Evolutionary conservation across 2,113 vertebrate species (phyloP).

Genomic region (Salvelinus alpinus): DNA sequence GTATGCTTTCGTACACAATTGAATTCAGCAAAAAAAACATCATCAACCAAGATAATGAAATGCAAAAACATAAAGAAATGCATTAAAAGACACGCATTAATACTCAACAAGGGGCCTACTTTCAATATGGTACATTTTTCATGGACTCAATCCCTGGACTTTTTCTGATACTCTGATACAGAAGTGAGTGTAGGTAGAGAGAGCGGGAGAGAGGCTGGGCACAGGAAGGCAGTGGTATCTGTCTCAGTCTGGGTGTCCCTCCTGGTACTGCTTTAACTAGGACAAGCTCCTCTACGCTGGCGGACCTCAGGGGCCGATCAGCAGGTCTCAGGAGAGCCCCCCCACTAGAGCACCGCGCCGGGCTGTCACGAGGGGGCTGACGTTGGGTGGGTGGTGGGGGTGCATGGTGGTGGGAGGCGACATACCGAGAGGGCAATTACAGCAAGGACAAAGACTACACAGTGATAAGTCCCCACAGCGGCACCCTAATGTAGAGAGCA

Average conservation of each 20-base stretch:
- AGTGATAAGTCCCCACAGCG: slow-evolving; percentile 79
- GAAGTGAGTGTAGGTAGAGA: slow-evolving; percentile 41
- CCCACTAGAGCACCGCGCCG: slow-evolving; percentile 58
- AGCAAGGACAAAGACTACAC: slow-evolving; percentile 77
- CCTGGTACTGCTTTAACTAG: slow-evolving; percentile 70
- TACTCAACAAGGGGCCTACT: not conserved
- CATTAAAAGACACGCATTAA: not conserved
- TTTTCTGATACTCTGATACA: not conserved
- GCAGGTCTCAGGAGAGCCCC: slow-evolving; percentile 72
- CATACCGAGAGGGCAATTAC: slow-evolving; percentile 84
- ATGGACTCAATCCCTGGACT: not conserved
- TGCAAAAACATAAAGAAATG: not conserved
- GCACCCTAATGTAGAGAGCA: slow-evolving; percentile 77
- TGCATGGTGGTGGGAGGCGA: slow-evolving; percentile 61
- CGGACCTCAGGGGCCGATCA: slow-evolving; percentile 72
- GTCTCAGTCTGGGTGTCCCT: slow-evolving; percentile 44
- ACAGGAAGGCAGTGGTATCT: not conserved
- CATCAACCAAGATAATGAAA: not conserved
- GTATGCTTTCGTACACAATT: not conserved
- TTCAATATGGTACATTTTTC: not conserved
- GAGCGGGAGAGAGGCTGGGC: slow-evolving; percentile 13
- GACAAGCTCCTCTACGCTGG: slow-evolving; percentile 62
- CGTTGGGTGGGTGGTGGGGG: slow-evolving; percentile 31
- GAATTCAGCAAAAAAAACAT: not conserved
- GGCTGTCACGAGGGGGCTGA: slow-evolving; percentile 69